Evolutionary conservation across 1,140 invertebrate genomes (phyloP).

Genomic region (Danaus melanippus): DNA sequence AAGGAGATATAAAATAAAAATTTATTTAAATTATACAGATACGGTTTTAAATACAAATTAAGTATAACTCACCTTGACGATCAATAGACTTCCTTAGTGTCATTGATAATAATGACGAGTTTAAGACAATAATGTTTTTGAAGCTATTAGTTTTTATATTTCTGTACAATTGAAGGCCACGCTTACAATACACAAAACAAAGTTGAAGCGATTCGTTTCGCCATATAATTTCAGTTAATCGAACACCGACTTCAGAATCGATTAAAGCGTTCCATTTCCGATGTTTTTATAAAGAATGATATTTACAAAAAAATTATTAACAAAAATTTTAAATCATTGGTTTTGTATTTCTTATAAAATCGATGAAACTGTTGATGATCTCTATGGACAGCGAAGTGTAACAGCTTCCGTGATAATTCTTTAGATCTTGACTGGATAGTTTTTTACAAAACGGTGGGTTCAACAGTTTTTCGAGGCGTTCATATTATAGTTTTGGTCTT

Average conservation of each 20-base stretch:
- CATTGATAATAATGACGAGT: constrained; percentile 63
- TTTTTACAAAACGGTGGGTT: constrained; percentile 60
- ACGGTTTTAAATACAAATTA: constrained; percentile 28
- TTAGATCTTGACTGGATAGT: constrained; percentile 63
- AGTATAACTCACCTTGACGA: constrained; percentile 53
- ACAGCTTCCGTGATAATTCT: constrained; percentile 65
- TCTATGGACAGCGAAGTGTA: constrained; percentile 62
- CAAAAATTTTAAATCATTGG: constrained; percentile 54
- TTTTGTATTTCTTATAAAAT: constrained; percentile 53
- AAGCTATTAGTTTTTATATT: constrained; percentile 65
- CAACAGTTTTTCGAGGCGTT: constrained; percentile 50
- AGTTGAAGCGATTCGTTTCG: constrained; percentile 56
- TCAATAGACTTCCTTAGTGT: constrained; percentile 59
- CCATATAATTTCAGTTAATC: constrained; percentile 65
- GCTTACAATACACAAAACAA: constrained; percentile 62
- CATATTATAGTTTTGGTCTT: constrained; percentile 29
- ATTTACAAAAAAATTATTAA: constrained; percentile 45
- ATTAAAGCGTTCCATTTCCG: constrained; percentile 62
- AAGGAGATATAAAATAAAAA: too few species aligned
- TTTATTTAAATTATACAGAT: constrained; percentile 17
- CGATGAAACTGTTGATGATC: constrained; percentile 55
- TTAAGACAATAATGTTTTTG: constrained; percentile 62
- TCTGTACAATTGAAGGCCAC: constrained; percentile 53
- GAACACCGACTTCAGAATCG: constrained; percentile 59
- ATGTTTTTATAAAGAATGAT: constrained; percentile 61